Base-by-base conservation (phyloP, 2,888 invertebrate genomes). In the Sphaerophoria rueppellii region DNA sequence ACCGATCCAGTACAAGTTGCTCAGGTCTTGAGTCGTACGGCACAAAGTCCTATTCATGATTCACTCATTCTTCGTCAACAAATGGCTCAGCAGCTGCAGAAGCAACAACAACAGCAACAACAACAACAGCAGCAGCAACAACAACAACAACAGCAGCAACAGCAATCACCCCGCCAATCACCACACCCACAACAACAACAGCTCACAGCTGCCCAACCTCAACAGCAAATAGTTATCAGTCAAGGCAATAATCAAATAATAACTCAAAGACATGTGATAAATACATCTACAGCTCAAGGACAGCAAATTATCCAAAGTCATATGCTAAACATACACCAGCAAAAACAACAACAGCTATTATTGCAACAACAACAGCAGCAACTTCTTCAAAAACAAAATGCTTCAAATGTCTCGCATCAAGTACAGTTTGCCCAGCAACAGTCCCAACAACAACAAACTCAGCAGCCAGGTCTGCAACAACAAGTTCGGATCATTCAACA, bases 241-340 rank as follows among this genome's bases (percentile, higher is more conserved):
- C 87, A 87, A 69, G 82, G 83, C 14, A 88, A 90, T 76, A 81
- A 70, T 58, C 91, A 90, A 85, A 89, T 91, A 3, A 91, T 91
- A 12, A 89, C 91, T 4, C 91, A 91, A 67, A 88, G 91, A 0
- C 92, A 92, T 71, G 90, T 91, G 0, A 91, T 92, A 16, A 92
- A 91, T 63, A 91, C 91, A 2, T 90, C 92, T 2, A 91, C 92
- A 0, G 89, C 90, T 4, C 92, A 92, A 58, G 92, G 92, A 0
- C 92, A 92, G 50, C 92, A 92, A 87, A 90, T 92, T n/a, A 91
- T 92, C 48, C 92, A 92, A 81, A 91, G 89, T 77, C 91, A 91
- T 70, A 90, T 91, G 91, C 87, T 90, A 67, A 91, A 88, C 74
- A 89, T 91, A 48, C 91, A 91, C 61, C 90, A 90, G 70, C 89